These are phyloP conservation scores for Platalea minor DNA, from an alignment of 2,797 vertebrate genomes.

Conservation along the genomic window DNA sequence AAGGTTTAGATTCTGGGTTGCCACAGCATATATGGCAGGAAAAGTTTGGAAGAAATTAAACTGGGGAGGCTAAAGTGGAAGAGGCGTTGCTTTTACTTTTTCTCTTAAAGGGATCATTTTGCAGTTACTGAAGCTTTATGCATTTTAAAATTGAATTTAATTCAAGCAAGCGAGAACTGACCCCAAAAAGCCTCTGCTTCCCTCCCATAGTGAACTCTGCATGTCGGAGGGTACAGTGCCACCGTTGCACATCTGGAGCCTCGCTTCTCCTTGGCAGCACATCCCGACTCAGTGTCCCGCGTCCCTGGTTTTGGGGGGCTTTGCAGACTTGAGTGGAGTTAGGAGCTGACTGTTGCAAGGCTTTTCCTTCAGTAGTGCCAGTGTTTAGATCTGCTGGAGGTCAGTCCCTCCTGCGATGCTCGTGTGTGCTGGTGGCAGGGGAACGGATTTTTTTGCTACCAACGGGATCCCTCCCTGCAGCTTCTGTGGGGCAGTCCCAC, in stretches of 20 bases:
- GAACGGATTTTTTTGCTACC: background rate
- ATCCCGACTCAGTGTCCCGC: rapidly evolving
- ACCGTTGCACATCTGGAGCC: background rate
- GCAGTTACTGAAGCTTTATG: background rate
- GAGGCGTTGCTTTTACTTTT: background rate
- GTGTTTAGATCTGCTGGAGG: background rate
- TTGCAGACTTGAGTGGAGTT: background rate
- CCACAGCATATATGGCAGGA: background rate
- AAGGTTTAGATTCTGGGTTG: background rate
- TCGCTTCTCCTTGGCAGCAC: background rate
- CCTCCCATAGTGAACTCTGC: background rate
- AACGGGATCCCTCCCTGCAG: background rate
- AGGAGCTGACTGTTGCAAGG: background rate
- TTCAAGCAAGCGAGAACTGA: background rate
- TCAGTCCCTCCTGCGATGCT: rapidly evolving
- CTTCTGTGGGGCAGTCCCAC: background rate
- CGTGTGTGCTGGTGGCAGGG: background rate
- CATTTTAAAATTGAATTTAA: background rate
- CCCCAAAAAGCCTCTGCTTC: background rate
- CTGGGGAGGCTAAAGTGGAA: background rate
- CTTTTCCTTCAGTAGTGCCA: background rate
- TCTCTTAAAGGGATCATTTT: background rate
- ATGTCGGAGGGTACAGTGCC: background rate
- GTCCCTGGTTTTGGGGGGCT: background rate
- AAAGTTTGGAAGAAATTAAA: background rate